These are phyloP conservation scores for Drosophila mettleri DNA, from an alignment of 2,888 invertebrate genomes.

Conservation along the genomic window DNA sequence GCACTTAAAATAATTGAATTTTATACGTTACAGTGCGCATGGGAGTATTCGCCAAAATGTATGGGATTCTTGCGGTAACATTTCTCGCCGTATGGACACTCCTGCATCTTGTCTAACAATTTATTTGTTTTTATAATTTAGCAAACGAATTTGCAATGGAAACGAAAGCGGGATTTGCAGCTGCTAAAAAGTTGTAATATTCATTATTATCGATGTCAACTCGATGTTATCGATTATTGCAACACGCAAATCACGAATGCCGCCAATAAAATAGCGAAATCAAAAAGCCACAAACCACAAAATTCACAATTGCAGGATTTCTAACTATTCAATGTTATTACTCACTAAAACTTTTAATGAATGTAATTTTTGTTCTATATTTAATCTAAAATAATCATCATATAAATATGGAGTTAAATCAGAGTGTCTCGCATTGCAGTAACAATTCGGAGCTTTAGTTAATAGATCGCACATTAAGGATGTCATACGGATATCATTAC, in stretches of 20 bases:
- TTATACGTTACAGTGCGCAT: conserved; percentile 89
- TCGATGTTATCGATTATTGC: background rate
- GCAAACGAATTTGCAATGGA: conserved; percentile 6
- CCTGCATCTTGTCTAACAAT: conserved; percentile 78
- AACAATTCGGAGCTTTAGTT: background rate
- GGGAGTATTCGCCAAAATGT: conserved; percentile 92
- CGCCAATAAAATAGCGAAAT: conserved; percentile 2
- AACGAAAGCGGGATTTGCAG: conserved; percentile 17
- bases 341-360: background rate
- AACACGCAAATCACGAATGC: background rate
- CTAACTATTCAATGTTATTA: background rate
- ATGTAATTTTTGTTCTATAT: background rate
- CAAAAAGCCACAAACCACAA: conserved; percentile 3
- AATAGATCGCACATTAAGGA: conserved; percentile 2
- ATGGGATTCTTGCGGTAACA: conserved; percentile 94
- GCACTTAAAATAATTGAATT: background rate
- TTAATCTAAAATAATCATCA: too few species aligned
- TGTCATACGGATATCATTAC: conserved; percentile 1
- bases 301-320: too few species aligned
- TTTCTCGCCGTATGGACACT: conserved; percentile 90
- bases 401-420: too few species aligned
- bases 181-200: background rate
- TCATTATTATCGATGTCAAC: background rate
- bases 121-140: background rate
- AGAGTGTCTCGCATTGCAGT: too few species aligned